phyloP scores from a whole-genome alignment of 2,113 vertebrate genomes.

The Noctilio leporinus region DNA sequence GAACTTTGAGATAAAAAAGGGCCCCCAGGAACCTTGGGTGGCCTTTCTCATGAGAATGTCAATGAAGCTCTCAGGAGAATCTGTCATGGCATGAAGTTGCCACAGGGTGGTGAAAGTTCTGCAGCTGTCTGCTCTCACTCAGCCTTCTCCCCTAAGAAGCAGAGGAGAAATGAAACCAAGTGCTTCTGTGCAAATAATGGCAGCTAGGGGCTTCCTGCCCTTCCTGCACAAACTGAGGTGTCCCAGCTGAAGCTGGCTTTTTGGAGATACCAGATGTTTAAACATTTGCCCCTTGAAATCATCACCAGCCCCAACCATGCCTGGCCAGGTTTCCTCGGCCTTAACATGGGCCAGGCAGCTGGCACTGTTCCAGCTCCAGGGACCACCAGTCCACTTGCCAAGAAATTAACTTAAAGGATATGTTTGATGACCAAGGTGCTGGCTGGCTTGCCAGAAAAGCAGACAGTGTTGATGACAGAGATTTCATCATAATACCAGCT shows the following conservation, averaged over 20 bases:
- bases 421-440: conserved; percentile 28
- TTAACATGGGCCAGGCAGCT: conserved; percentile 58
- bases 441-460: conserved; percentile 24
- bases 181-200: not conserved
- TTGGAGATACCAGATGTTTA: conserved; percentile 76
- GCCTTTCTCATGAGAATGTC: not conserved
- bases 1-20: not conserved
- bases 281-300: conserved; percentile 77
- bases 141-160: not conserved
- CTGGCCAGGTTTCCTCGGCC: not conserved
- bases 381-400: not conserved
- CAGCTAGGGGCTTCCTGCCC: not conserved
- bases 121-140: conserved; percentile 46
- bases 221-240: conserved; percentile 57
- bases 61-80: conserved; percentile 34
- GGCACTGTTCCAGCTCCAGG: conserved; percentile 24
- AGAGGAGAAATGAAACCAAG: not conserved
- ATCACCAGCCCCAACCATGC: conserved; percentile 29
- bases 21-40: not conserved
- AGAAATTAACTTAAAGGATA: conserved; percentile 68
- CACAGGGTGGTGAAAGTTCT: conserved; percentile 84
- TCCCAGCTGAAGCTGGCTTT: conserved; percentile 63
- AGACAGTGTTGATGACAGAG: not conserved
- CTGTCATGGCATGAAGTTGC: conserved; percentile 82
- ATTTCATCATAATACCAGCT: not conserved